Base-by-base conservation (phyloP, 2,113 vertebrate species). In the Furnarius figulus region DNA sequence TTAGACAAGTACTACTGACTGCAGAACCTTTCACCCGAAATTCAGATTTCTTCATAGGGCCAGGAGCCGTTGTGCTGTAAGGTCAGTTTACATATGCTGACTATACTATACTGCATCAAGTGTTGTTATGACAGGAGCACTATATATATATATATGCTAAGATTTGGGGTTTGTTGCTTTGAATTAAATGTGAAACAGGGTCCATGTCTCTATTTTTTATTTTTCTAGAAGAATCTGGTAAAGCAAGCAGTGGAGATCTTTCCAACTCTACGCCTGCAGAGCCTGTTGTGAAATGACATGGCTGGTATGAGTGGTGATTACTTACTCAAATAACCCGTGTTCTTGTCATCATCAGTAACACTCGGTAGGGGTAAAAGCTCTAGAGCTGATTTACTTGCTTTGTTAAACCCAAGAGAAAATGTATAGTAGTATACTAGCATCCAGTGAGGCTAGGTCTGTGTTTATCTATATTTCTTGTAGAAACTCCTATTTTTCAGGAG, bases 281-380 rank as follows among this genome's bases (percentile, higher is more conserved):
- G 67, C 98, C 98, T 22, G 93, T 97, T 50, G 96, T 98, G 94
- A 98, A 98, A 77, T 98, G 98, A 98, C 39, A 3, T 2, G 16
- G 53, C 73, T 87, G 94, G 87, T 94, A 67, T 18, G 95, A n/a
- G 10, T 75, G 66, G 67, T 66, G 39, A 56, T 75, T 82, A 52
- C 59, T 56, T 89, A 17, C 77, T 94, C 50, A 17, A 59, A 31
- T 35, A 78, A 59, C 49, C 53, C 23, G 2, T n/a, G 37, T 58
- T 65, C 31, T 66, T 70, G 31, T 87, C 18, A 4, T 42, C 58
- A 73, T 53, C 70, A 49, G 49, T 94, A 93, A 90, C 14, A 8
- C 50, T 47, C 37, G 52, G 30, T 85, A 94, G 90, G 39, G 27
- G 40, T 86, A 62, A 63, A 87, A 90, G 63, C 75, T 93, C 47